Evolutionary conservation across 2,113 vertebrate genomes (phyloP), one percentile per base, ranked within the genome.

Genomic region (Dicrurus megarhynchus): DNA sequence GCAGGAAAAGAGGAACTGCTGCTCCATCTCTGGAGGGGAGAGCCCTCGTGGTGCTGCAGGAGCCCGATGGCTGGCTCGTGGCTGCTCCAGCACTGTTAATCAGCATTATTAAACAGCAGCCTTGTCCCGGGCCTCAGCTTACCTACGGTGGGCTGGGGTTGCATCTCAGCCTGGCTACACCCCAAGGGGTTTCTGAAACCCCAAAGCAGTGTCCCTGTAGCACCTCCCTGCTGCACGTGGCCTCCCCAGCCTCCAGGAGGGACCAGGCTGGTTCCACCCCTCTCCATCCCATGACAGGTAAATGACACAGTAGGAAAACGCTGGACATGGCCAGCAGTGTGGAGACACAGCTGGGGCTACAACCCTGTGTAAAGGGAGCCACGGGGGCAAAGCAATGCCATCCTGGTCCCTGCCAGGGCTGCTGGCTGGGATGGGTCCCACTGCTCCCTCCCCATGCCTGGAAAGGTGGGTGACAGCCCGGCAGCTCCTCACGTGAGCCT

Each of bases 261-360:
- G 44, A 64, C 49, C 4, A 3, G n/a, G 11, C 33, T 0, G 1
- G 4, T 83, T 15, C 56, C 18, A 47, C 4, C 9, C 19, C 9
- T 46, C 50, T 70, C 0, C 0, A 14, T 30, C 30, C 44, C 21
- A 1, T 2, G 16, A 8, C 16, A 41, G 27, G 28, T 30, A 21
- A 27, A 5, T 0, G 0, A 8, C 13, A 19, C 7, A 13, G 47
- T 0, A 32, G 75, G n/a, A 22, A n/a, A 2, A 1, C 0, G 9
- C 0, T 41, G 57, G 33, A 3, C 10, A 2, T 6, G 13, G 46
- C 6, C 60, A 61, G 56, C 22, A 44, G 42, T 0, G 1, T 42
- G 35, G 23, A n/a, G 33, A 35, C 41, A 11, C 37, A 50, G 21
- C 61, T 35, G 32, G 21, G 37, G 42, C 61, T 32, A 3, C 1